Conservation (phyloP, 2,797 vertebrate species). For the Channallabes apus region DNA sequence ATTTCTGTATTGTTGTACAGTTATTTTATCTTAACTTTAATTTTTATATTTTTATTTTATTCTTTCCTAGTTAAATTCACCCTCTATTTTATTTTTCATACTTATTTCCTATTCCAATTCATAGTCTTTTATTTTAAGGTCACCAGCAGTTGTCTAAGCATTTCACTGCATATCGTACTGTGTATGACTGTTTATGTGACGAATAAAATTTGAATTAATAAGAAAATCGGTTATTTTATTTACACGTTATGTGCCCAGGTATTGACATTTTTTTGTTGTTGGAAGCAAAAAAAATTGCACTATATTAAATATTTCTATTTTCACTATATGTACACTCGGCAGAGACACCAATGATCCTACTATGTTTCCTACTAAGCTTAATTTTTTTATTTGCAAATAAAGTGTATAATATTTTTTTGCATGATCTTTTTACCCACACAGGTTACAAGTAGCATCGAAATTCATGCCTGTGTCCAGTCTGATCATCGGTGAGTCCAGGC, state of each 20-base stretch:
- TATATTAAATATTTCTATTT: too few species aligned
- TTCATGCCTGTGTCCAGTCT: conserved; percentile 98
- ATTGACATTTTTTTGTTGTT: not conserved
- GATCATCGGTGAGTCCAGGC: conserved; percentile 85
- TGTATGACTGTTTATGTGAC: too few species aligned
- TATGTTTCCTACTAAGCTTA: not conserved
- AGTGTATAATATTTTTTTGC: not conserved
- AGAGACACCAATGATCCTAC: not conserved
- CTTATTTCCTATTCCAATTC: too few species aligned
- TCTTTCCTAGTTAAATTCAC: too few species aligned
- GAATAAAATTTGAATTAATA: too few species aligned
- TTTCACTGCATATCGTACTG: too few species aligned
- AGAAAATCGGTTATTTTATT: not conserved
- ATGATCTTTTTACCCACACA: conserved; percentile 54
- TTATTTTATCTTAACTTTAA: too few species aligned
- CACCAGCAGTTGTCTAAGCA: too few species aligned
- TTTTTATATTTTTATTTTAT: too few species aligned
- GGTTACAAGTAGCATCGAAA: conserved; percentile 95
- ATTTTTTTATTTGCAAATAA: not conserved
- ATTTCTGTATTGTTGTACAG: too few species aligned
- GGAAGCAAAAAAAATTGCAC: not conserved
- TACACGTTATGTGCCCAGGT: not conserved
- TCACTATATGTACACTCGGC: not conserved
- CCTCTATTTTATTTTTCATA: too few species aligned
- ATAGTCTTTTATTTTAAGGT: too few species aligned